Evolutionary conservation across 2,888 invertebrate species (phyloP).

Genomic region (Zaprionus obscuricornis): DNA sequence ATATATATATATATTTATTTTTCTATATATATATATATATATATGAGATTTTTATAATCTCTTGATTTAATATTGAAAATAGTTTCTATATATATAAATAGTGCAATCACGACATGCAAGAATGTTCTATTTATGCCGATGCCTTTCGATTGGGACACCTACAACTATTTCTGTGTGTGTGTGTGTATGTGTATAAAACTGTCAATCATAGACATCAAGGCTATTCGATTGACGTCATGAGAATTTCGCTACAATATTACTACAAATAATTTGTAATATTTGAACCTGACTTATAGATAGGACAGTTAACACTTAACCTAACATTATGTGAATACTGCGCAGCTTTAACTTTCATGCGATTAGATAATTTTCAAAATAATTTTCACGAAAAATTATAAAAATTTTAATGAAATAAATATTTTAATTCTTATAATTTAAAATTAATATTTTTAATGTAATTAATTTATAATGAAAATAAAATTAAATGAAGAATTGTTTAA

Average conservation of each 20-base stretch:
- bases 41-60: too few relatives aligned
- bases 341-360: neutral
- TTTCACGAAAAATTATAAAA: too few relatives aligned
- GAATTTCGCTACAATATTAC: conserved; percentile 1
- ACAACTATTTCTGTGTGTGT: conserved; percentile 13
- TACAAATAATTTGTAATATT: conserved; percentile 31
- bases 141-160: too few relatives aligned
- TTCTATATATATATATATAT: too few relatives aligned
- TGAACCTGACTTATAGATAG: conserved; percentile 30
- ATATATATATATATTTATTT: neutral
- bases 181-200: conserved; percentile 1
- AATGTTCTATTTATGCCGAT: too few relatives aligned
- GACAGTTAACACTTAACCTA: conserved; percentile 8
- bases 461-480: too few relatives aligned
- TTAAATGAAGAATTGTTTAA: neutral
- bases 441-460: too few relatives aligned
- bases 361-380: neutral
- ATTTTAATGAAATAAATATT: too few relatives aligned
- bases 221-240: conserved; percentile 47
- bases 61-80: too few relatives aligned
- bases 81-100: neutral
- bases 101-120: conserved; percentile 29
- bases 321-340: conserved; percentile 13
- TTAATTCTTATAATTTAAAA: too few relatives aligned
- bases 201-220: conserved; percentile 30